A percentile compares a stretch with the other conserved stretches of the same genome.
These are phyloP conservation scores for Catocala fraxini DNA, from an alignment of 2,888 invertebrate species.

Conservation along the genomic window DNA sequence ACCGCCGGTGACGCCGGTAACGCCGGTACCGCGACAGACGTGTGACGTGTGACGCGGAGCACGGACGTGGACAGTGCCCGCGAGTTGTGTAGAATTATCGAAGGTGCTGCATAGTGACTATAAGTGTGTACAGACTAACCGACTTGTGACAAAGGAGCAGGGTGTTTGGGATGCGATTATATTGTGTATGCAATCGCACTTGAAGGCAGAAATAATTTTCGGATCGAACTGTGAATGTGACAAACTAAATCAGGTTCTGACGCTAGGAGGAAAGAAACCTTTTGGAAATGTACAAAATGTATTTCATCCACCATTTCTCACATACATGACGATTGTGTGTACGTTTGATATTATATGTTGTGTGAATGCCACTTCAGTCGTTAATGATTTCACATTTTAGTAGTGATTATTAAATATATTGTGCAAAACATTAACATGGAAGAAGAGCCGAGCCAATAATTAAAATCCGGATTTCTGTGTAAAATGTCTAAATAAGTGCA, in stretches of 20 bases:
- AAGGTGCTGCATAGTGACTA: conserved; percentile 80
- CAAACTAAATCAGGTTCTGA: conserved; percentile 51
- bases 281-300: conserved; percentile 51
- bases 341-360: conserved; percentile 41
- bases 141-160: conserved; percentile 70
- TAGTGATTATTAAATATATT: conserved; percentile 58
- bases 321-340: conserved; percentile 40
- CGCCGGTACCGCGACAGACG: neutral
- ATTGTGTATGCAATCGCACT: conserved; percentile 52
- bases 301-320: conserved; percentile 48
- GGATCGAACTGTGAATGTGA: conserved; percentile 52
- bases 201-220: conserved; percentile 33
- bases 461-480: conserved; percentile 83
- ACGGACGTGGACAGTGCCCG: conserved; percentile 59
- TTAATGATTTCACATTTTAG: conserved; percentile 63
- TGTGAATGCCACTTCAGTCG: conserved; percentile 59
- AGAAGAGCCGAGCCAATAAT: conserved; percentile 86
- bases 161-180: conserved; percentile 61
- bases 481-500: conserved; percentile 80
- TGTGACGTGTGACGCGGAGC: conserved; percentile 31
- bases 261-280: conserved; percentile 41
- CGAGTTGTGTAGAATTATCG: conserved; percentile 71
- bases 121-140: conserved; percentile 64
- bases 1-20: conserved; percentile 25
- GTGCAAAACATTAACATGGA: conserved; percentile 69